phyloP scores from a whole-genome alignment of 1,140 invertebrate species.

The Scaptomyza hsui region DNA sequence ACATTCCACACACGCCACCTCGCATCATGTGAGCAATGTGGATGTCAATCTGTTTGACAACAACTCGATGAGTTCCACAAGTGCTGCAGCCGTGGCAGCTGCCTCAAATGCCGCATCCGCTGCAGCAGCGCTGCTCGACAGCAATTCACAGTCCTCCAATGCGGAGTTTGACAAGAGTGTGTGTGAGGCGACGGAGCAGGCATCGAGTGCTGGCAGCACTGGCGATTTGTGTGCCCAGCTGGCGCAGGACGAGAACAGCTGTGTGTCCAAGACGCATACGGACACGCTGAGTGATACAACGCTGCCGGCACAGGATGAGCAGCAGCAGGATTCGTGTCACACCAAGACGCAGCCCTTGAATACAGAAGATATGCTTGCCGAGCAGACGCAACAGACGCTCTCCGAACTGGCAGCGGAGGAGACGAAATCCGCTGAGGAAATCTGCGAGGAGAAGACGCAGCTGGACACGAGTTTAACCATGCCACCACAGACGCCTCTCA shows the following conservation, averaged over 20 bases:
- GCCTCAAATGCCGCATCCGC: slow-evolving; percentile 68
- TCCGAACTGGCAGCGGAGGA: slow-evolving; percentile 46
- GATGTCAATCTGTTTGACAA: slow-evolving; percentile 78
- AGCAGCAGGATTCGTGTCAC: slow-evolving; percentile 12
- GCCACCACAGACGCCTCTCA: slow-evolving; percentile 27
- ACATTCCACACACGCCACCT: slow-evolving; percentile 53
- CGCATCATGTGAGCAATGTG: slow-evolving; percentile 42
- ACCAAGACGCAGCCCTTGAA: slow-evolving; percentile 25
- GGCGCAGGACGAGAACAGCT: slow-evolving; percentile 62
- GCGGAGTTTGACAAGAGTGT: slow-evolving; percentile 64
- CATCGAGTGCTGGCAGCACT: slow-evolving; percentile 19
- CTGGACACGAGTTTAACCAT: slow-evolving; percentile 7
- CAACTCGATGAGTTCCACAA: slow-evolving; percentile 81
- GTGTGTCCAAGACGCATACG: slow-evolving; percentile 54
- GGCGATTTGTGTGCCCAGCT: slow-evolving; percentile 43
- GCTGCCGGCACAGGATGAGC: slow-evolving; percentile 34
- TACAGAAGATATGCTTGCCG: slow-evolving; percentile 45
- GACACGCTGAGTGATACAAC: slow-evolving; percentile 41
- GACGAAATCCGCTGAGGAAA: slow-evolving; percentile 49
- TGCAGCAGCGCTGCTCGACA: slow-evolving; percentile 72
- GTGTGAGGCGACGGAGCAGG: slow-evolving; percentile 18
- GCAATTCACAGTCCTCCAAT: slow-evolving; percentile 78
- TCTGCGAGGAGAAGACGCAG: slow-evolving; percentile 52
- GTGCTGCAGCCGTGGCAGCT: slow-evolving; percentile 61
- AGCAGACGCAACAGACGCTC: slow-evolving; percentile 57